These are phyloP conservation scores for Amiota communis DNA, from an alignment of 2,888 invertebrate genomes.

Conservation along the genomic window DNA sequence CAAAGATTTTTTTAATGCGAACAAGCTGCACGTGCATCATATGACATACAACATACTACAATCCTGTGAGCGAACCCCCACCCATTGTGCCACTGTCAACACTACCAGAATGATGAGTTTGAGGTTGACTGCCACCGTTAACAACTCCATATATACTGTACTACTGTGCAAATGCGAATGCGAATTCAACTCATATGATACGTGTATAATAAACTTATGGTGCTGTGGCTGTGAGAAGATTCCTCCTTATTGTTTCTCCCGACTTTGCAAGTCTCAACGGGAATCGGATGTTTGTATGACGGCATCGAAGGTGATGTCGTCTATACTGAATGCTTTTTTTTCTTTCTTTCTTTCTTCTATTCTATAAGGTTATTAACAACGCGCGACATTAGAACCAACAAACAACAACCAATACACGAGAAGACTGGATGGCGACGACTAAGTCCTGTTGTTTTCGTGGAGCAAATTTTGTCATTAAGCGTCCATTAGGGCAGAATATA, in stretches of 20 bases:
- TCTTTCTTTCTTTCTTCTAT: slow-evolving; percentile 60
- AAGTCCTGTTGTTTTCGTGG: slow-evolving; percentile 32
- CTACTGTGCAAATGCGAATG: too few species aligned
- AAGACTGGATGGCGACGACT: too few species aligned
- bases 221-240: too few species aligned
- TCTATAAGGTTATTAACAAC: slow-evolving; percentile 67
- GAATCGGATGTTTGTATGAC: too few species aligned
- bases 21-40: slow-evolving; percentile 61
- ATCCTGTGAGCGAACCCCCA: slow-evolving; percentile 31
- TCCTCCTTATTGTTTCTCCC: too few species aligned
- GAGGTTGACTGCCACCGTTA: neutral
- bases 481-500: slow-evolving; percentile 61
- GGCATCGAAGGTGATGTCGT: too few species aligned
- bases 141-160: neutral
- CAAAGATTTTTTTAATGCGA: slow-evolving; percentile 70
- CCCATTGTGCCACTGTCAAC: slow-evolving; percentile 30
- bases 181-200: too few species aligned
- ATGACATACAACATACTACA: slow-evolving; percentile 30
- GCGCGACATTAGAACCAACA: slow-evolving; percentile 51
- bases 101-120: neutral
- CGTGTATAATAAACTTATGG: too few species aligned
- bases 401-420: slow-evolving; percentile 38
- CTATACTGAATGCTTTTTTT: neutral
- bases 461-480: slow-evolving; percentile 65
- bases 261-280: too few species aligned